Evolutionary conservation across 2,113 vertebrate species (phyloP).

Genomic region (Balaenoptera acutorostrata): DNA sequence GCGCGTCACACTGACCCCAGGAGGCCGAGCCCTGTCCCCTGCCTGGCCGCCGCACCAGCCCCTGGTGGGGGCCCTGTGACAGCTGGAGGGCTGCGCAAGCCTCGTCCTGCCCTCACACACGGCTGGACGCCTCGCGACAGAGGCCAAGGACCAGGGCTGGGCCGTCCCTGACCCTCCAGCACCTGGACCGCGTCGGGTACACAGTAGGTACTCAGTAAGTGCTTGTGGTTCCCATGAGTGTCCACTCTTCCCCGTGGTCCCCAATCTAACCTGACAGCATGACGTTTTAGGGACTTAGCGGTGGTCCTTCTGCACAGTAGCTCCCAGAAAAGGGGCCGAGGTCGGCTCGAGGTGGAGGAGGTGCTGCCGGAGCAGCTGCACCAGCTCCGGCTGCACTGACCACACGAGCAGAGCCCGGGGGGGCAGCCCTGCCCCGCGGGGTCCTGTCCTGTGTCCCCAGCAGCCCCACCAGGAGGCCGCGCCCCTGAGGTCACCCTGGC

Average conservation of each 20-base stretch:
- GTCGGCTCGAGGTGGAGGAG: no score
- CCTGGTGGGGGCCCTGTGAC: neutral
- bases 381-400: no score
- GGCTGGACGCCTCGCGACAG: neutral
- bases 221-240: neutral
- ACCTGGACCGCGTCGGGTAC: neutral
- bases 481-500: neutral
- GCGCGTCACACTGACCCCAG: neutral
- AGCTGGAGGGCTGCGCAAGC: neutral
- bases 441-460: neutral
- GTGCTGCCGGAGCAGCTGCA: no score
- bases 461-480: no score
- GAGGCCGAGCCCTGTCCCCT: no score
- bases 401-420: rapidly evolving
- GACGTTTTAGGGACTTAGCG: neutral
- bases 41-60: neutral
- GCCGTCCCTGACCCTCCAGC: neutral
- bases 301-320: neutral
- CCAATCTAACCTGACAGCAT: neutral
- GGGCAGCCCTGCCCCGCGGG: no score
- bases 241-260: neutral
- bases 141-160: neutral
- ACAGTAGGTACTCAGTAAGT: neutral
- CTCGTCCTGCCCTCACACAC: neutral
- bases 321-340: neutral